These are phyloP conservation scores for Parelbella ahira DNA, from an alignment of 2,888 invertebrate species.

Conservation along the genomic window DNA sequence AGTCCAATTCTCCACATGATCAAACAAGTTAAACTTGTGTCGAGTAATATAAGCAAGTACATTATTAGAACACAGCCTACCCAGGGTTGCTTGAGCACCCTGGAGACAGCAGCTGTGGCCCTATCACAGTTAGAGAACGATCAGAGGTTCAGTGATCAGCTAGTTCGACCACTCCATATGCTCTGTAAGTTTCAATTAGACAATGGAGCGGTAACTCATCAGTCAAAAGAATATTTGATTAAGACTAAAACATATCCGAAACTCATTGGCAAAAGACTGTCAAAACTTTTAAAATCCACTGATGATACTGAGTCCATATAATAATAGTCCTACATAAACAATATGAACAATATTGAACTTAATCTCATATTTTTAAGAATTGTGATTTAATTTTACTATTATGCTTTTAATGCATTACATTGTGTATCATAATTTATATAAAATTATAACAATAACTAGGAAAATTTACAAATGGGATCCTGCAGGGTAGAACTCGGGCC, in stretches of 20 bases:
- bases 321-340: no score
- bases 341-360: no score
- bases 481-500: no score
- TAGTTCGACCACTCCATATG: conserved; percentile 89
- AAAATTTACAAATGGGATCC: no score
- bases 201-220: conserved; percentile 96
- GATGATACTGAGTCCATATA: neutral
- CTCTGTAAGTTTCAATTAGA: conserved; percentile 92
- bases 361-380: no score
- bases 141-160: conserved; percentile 81
- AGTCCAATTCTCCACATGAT: conserved; percentile 87
- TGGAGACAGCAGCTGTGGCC: conserved; percentile 92
- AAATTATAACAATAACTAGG: no score
- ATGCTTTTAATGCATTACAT: no score
- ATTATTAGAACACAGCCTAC: conserved; percentile 96
- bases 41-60: conserved; percentile 88
- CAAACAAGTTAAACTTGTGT: conserved; percentile 90
- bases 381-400: no score
- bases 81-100: conserved; percentile 93
- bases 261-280: conserved; percentile 87
- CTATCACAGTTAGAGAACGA: conserved; percentile 88
- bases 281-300: conserved; percentile 62
- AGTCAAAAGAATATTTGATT: conserved; percentile 93
- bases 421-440: no score
- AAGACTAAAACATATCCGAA: conserved; percentile 90